Conservation (phyloP, 1,140 invertebrate species). For the Batillaria attramentaria region DNA sequence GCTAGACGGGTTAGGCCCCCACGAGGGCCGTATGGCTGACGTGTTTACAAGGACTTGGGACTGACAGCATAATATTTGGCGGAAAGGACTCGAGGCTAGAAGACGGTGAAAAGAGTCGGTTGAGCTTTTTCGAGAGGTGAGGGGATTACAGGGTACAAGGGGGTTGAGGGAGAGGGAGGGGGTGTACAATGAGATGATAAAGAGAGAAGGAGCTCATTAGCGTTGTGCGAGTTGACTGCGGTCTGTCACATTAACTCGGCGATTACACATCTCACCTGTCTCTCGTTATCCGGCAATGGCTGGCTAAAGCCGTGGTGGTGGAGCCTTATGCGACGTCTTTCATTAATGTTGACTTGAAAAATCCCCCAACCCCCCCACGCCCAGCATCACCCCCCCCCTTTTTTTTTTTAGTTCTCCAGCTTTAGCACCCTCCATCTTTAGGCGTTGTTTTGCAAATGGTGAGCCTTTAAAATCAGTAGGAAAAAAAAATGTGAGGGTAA, state of each 20-base stretch:
- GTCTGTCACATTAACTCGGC: slow-evolving; percentile 4
- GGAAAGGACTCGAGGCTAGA: background rate
- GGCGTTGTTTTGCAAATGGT: no score
- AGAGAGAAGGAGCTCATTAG: background rate
- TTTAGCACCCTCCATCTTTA: no score
- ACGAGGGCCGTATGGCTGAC: background rate
- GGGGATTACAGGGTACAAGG: slow-evolving; percentile 2
- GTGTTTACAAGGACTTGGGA: background rate
- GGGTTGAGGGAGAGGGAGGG: slow-evolving; percentile 33
- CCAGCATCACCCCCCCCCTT: no score
- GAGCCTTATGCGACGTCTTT: no score
- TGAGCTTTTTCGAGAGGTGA: slow-evolving; percentile 8
- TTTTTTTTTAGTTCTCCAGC: no score
- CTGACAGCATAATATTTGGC: slow-evolving; percentile 20
- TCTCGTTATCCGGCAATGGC: no score
- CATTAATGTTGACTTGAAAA: no score
- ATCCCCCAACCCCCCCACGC: no score
- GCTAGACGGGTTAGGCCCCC: background rate
- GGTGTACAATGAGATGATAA: slow-evolving; percentile 4
- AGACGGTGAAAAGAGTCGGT: background rate
- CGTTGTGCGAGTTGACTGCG: slow-evolving; percentile 27
- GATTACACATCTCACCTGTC: background rate
- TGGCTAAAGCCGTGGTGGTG: no score
- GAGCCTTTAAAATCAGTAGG: no score
- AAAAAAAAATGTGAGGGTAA: no score